Evolutionary conservation across 2,113 vertebrate genomes (phyloP).

Genomic region (Elephantulus edwardii): DNA sequence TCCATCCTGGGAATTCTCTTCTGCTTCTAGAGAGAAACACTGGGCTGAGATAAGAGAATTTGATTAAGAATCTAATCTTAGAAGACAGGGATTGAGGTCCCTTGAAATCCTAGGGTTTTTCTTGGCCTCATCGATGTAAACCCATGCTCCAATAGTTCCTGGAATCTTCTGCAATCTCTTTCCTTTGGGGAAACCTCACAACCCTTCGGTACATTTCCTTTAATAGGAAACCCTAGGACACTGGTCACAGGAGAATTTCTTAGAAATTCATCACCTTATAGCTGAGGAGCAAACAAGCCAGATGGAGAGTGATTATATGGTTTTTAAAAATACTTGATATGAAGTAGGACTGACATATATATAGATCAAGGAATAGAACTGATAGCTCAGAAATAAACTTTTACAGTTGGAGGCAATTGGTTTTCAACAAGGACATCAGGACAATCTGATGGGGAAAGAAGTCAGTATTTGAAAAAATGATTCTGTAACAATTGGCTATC

Average conservation of each 20-base stretch:
- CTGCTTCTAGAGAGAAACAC: not conserved
- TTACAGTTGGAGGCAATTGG: not conserved
- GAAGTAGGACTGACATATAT: rapidly evolving
- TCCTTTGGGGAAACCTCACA: not conserved
- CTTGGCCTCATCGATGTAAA: not conserved
- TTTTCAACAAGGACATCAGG: not conserved
- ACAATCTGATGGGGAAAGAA: not conserved
- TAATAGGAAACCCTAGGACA: not conserved
- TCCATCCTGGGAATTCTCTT: not conserved
- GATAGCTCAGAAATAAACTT: not conserved
- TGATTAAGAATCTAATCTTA: not conserved
- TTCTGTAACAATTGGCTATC: not conserved
- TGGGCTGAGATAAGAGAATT: not conserved
- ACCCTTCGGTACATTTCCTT: not conserved
- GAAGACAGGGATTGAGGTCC: not conserved
- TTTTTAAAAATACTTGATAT: not conserved
- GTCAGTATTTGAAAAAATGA: not conserved
- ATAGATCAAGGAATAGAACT: not conserved
- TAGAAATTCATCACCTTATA: not conserved
- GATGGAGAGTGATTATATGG: not conserved
- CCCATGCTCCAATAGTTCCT: not conserved
- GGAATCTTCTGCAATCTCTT: not conserved
- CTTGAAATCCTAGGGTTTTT: not conserved
- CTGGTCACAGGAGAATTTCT: not conserved
- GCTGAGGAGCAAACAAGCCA: not conserved